Conservation (phyloP, 2,113 vertebrate genomes). For the Rhynchomys soricoides region DNA sequence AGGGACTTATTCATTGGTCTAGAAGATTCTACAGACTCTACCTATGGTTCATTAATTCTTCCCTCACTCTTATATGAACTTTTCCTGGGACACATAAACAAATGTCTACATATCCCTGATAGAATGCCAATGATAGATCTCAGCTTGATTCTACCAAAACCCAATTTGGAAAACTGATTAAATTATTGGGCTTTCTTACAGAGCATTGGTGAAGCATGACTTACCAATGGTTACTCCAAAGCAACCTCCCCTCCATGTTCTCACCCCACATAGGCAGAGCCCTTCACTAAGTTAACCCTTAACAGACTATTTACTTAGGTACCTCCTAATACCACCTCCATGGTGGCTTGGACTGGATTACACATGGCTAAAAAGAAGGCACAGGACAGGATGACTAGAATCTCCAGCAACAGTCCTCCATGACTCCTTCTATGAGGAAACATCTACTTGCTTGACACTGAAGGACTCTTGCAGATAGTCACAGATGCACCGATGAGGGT, state of each 20-base stretch:
- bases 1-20: not conserved
- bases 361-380: too few relatives aligned
- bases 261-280: not conserved
- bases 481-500: not conserved
- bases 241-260: not conserved
- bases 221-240: not conserved
- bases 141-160: not conserved
- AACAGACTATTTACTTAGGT: not conserved
- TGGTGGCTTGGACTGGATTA: not conserved
- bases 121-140: not conserved
- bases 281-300: too few relatives aligned
- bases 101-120: not conserved
- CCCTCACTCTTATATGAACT: too few relatives aligned
- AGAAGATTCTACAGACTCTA: not conserved
- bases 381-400: not conserved
- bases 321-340: not conserved
- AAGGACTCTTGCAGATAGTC: not conserved
- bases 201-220: not conserved
- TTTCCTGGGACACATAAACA: not conserved
- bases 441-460: not conserved
- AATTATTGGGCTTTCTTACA: not conserved
- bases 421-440: rapidly evolving
- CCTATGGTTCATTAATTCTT: not conserved
- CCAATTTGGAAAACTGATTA: not conserved
- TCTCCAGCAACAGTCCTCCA: not conserved